Conservation (phyloP, 1,140 invertebrate species). For the Drosophila aff. region DNA sequence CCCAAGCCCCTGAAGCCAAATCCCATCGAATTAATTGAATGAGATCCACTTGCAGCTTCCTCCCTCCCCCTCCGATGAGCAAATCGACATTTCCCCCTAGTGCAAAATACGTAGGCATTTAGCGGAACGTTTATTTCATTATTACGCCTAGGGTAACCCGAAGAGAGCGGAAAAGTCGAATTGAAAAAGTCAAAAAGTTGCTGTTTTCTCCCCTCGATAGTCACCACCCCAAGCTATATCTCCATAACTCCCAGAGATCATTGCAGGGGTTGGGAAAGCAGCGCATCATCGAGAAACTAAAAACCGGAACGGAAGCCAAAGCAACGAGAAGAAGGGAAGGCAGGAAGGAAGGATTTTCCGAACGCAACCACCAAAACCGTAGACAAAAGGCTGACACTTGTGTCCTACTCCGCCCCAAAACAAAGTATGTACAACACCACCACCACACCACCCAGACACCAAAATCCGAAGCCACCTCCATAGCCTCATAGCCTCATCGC, state of each 20-base stretch:
- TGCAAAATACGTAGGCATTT: conserved; percentile 79
- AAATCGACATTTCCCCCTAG: conserved; percentile 9
- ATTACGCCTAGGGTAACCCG: conserved; percentile 68
- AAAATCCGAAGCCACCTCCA: background rate
- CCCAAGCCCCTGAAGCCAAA: conserved; percentile 20
- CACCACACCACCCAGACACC: background rate
- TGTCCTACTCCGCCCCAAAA: conserved; percentile 29
- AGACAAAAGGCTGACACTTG: conserved; percentile 69
- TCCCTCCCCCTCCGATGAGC: background rate
- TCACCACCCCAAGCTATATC: conserved; percentile 1
- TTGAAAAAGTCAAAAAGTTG: conserved; percentile 80
- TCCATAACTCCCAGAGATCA: conserved; percentile 10
- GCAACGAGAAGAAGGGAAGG: conserved; percentile 38
- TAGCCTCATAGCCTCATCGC: conserved; percentile 19
- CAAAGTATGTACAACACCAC: conserved; percentile 8
- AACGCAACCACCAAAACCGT: conserved; percentile 54
- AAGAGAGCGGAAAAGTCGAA: conserved; percentile 61
- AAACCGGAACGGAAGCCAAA: conserved; percentile 73
- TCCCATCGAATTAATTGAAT: conserved; percentile 76
- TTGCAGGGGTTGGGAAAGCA: conserved; percentile 45
- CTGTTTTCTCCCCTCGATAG: conserved; percentile 21
- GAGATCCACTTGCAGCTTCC: conserved; percentile 10
- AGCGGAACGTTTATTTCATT: conserved; percentile 84
- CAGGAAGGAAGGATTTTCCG: conserved; percentile 47
- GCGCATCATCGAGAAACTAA: conserved; percentile 54